Percentiles rank a stretch among this genome's conserved stretches.
phyloP scores from a whole-genome alignment of 2,797 vertebrate species.

The Chloroceryle inda region DNA sequence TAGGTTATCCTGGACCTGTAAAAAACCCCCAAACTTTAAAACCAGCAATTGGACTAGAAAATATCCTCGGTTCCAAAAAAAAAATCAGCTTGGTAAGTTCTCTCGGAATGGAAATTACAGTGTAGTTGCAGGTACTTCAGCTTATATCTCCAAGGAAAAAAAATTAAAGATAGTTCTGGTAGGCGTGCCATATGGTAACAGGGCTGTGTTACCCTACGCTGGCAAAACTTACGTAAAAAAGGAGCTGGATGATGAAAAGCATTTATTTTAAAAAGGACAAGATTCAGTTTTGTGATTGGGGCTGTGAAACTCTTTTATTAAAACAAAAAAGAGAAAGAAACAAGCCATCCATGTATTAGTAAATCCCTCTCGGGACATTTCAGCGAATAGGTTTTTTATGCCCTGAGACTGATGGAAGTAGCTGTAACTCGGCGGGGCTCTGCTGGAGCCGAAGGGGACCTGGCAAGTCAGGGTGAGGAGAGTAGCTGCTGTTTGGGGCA shows the following conservation, averaged over 20 bases:
- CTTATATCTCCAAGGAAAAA: slow-evolving; percentile 47
- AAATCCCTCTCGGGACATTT: background rate
- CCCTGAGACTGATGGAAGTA: background rate
- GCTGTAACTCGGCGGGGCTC: background rate
- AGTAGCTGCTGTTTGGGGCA: background rate
- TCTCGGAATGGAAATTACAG: background rate
- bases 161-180: slow-evolving; percentile 72
- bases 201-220: slow-evolving; percentile 15
- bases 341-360: background rate
- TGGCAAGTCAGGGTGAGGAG: background rate
- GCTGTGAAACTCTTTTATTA: background rate
- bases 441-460: background rate
- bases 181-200: slow-evolving; percentile 66
- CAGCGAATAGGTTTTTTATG: background rate
- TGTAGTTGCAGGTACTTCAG: slow-evolving; percentile 14
- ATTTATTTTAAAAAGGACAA: background rate
- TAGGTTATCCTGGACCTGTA: background rate
- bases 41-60: background rate
- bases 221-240: slow-evolving; percentile 35
- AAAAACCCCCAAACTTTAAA: background rate
- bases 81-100: background rate
- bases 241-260: background rate
- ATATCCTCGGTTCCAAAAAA: background rate
- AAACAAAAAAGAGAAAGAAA: background rate
- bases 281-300: background rate